These are phyloP conservation scores for Bettongia penicillata DNA, from an alignment of 2,113 vertebrate genomes.

Conservation along the genomic window DNA sequence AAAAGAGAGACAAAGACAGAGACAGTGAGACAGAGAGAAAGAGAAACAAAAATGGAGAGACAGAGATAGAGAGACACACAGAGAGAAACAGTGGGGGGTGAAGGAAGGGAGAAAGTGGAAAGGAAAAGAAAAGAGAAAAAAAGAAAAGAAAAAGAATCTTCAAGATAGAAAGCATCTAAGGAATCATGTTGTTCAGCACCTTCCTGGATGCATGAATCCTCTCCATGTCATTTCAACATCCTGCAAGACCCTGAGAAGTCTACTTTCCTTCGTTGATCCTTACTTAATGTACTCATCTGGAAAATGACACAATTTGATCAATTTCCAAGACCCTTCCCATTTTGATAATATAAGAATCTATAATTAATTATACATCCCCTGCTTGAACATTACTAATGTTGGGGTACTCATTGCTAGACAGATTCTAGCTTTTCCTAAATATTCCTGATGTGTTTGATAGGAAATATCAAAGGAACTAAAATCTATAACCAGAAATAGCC, in stretches of 20 bases:
- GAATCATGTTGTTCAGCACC: not conserved
- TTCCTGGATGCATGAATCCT: not conserved
- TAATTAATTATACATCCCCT: not conserved
- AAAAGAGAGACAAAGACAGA: not conserved
- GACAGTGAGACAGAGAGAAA: not conserved
- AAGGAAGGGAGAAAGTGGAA: too few species aligned
- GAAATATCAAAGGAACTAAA: conserved; percentile 61
- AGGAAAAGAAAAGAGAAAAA: not conserved
- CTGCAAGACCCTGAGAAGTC: not conserved
- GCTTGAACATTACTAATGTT: not conserved
- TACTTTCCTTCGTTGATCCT: not conserved
- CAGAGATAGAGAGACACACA: too few species aligned
- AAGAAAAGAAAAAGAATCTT: not conserved
- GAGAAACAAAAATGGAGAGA: not conserved
- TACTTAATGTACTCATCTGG: not conserved
- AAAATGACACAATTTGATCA: not conserved
- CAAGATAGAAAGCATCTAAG: not conserved
- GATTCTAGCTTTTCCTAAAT: not conserved
- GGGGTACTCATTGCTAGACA: not conserved
- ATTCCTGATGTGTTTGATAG: conserved; percentile 37
- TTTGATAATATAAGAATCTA: not conserved
- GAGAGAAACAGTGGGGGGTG: too few species aligned
- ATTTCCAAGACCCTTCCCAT: not conserved
- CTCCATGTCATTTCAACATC: not conserved
- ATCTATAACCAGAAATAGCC: conserved; percentile 58